phyloP scores from a whole-genome alignment of 1,140 invertebrate genomes.

The Gonioctena quinquepunctata region DNA sequence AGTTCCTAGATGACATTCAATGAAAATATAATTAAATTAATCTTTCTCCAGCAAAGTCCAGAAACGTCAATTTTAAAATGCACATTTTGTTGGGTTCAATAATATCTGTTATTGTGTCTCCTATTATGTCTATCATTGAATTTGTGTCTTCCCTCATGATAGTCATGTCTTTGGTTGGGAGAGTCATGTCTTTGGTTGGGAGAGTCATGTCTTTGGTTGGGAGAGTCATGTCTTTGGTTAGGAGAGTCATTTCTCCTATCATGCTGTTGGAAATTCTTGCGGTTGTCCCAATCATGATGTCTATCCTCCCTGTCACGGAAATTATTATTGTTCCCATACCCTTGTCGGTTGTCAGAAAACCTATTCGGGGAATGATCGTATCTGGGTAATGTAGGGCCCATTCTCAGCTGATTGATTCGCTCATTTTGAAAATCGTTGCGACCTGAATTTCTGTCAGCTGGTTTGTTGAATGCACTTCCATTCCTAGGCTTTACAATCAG shows the following conservation, averaged over 20 bases:
- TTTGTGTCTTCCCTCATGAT: background rate
- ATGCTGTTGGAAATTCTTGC: background rate
- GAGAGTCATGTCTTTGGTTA: background rate
- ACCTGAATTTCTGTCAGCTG: background rate
- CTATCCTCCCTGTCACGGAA: background rate
- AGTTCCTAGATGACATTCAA: too few relatives aligned
- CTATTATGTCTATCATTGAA: background rate
- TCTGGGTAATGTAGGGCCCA: background rate
- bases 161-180: conserved; percentile 1
- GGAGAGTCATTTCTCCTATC: background rate
- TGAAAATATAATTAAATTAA: too few relatives aligned
- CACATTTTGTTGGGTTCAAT: too few relatives aligned
- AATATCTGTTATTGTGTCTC: conserved; percentile 11
- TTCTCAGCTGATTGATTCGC: background rate
- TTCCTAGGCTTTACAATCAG: conserved; percentile 21
- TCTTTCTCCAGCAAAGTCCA: too few relatives aligned
- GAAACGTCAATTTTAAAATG: too few relatives aligned
- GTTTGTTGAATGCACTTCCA: background rate
- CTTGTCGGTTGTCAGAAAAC: background rate
- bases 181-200: background rate
- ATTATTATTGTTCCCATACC: background rate
- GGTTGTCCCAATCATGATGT: background rate
- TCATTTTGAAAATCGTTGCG: background rate
- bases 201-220: background rate
- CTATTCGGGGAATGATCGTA: background rate